These are phyloP conservation scores for Nemapogon koenigi DNA, from an alignment of 2,888 invertebrate genomes.

Conservation along the genomic window DNA sequence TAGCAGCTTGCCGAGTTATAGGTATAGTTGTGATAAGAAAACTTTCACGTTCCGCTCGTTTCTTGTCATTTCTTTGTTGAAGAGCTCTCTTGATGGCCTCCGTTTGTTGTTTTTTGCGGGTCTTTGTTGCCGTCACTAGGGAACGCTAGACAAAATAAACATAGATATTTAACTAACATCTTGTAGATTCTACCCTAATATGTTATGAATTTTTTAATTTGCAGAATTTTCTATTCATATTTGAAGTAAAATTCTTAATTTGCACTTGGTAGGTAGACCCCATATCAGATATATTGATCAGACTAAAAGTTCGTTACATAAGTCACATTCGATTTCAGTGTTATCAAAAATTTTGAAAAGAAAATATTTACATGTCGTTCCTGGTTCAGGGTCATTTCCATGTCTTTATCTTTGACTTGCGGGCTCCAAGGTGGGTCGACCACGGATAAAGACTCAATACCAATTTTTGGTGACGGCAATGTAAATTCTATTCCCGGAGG, in stretches of 20 bases:
- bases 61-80: constrained; percentile 95
- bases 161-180: too few relatives aligned
- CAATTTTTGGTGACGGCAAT: constrained; percentile 97
- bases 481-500: constrained; percentile 99
- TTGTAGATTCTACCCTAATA: too few relatives aligned
- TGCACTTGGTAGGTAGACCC: too few relatives aligned
- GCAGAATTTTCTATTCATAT: too few relatives aligned
- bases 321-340: too few relatives aligned
- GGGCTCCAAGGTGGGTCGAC: constrained; percentile 99
- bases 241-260: too few relatives aligned
- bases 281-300: too few relatives aligned
- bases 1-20: constrained; percentile 92
- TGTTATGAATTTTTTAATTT: too few relatives aligned
- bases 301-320: too few relatives aligned
- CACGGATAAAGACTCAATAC: constrained; percentile 91
- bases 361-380: constrained; percentile 83
- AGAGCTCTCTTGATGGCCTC: constrained; percentile 95
- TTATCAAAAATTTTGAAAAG: too few relatives aligned
- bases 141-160: constrained; percentile 69
- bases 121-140: constrained; percentile 97
- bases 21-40: constrained; percentile 96
- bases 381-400: constrained; percentile 98
- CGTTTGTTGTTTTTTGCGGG: constrained; percentile 98
- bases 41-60: constrained; percentile 92
- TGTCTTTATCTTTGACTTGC: constrained; percentile 96